Evolutionary conservation across 2,888 invertebrate genomes (phyloP), one percentile per base, ranked within the genome.

Genomic region (Therioaphis trifolii): DNA sequence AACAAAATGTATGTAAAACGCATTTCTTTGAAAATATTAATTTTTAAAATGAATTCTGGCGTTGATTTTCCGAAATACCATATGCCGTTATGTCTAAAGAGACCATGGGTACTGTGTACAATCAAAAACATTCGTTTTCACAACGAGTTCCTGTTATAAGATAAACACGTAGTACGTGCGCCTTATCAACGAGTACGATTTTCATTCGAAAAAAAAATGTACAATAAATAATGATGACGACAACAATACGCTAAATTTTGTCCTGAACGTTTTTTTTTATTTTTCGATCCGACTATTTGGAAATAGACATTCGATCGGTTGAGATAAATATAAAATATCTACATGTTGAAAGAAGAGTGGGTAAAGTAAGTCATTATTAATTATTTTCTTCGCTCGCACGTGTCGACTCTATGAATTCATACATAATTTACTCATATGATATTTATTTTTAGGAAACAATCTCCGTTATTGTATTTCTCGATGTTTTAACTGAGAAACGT

Each of bases 391-490:
- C 18, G 11, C 7, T 46, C 49, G 2, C 12, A 49, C 46, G 49
- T n/a, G n/a, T n/a, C n/a, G n/a, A n/a, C n/a, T n/a, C n/a, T n/a
- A n/a, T n/a, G n/a, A n/a, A n/a, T n/a, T n/a, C 14, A 18, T 1
- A 49, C 49, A 18, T 49, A 11, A 49, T n/a, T n/a, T n/a, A n/a
- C 15, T 14, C 14, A 24, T 21, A 15, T n/a, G n/a, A n/a, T 14
- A n/a, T n/a, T n/a, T n/a, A 74, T 35, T 46, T 71, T 18, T 49
- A 9, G 4, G 18, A 27, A 71, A 58, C 35, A 58, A 40, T 24
- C 29, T 9, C 24, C 58, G 49, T 75, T 58, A 75, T 58, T 75
- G 61, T 43, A 43, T 58, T n/a, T 58, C 24, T 15, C 11, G 24
- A 4, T 12, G 21, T 61, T 61, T 43, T 58, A 40, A 43, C 40